Evolutionary conservation across 2,888 invertebrate species (phyloP), one percentile per base, ranked within the genome.

Genomic region (Lepidonotus clava): DNA sequence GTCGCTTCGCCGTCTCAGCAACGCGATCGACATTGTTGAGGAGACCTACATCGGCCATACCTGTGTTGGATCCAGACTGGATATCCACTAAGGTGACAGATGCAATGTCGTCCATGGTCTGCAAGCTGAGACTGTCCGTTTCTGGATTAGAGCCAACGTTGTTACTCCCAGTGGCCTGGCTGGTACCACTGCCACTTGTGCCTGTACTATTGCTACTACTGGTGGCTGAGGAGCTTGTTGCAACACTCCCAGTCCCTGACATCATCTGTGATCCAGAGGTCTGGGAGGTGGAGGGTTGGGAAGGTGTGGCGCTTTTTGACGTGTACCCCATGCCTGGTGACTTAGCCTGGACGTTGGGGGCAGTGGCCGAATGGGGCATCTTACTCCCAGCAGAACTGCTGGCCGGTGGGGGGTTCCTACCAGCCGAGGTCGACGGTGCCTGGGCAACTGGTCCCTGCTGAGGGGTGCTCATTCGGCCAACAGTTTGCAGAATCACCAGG

Each of bases 1-100:
- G 96, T 40, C 94, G 92, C 88, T 94, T 95, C 86, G 94, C 93
- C 24, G 94, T 91, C 90, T 95, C 95, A 40, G 95, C 95, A 87
- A 95, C 41, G 1, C 51, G 41, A 40, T 87, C 86, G 11, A 51
- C 83, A 38, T 67, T 77, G 56, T 76, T 84, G n/a, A 86, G 34
- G 1, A 85, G 24, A 21, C 77, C 86, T 21, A 83, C 86, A 40
- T 86, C 76, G 21, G 83, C 61, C 86, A 87, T 80, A 4, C 80
- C 76, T 6, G 84, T 46, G 36, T 34, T 83, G 36, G 36, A 67
- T 0, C 32, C 76, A 32, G 41, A 38, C 61, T 86, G 86, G 46
- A 66, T 36, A 5, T 84, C 84, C 61, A 84, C 61, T 11, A 38
- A 11, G 21, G 84, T 53, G 1, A 84, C 36, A 36, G 84, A 84